These are phyloP conservation scores for Leucophenga montana DNA, from an alignment of 2,888 invertebrate genomes.

Conservation along the genomic window DNA sequence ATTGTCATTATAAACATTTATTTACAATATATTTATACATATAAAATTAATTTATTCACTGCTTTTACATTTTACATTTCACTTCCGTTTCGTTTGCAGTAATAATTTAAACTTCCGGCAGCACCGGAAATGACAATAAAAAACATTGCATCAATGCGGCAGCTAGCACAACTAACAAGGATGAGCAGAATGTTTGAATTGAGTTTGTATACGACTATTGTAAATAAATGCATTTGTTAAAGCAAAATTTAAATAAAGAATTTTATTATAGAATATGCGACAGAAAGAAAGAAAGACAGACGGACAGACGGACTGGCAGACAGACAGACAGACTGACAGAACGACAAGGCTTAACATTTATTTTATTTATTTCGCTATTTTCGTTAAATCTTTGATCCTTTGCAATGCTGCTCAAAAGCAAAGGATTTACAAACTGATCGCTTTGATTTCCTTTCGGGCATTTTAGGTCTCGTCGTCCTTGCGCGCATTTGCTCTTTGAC, in stretches of 20 bases:
- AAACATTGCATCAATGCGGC: slow-evolving; percentile 43
- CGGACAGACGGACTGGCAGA: too few species aligned
- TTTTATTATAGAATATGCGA: not conserved
- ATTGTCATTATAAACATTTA: slow-evolving; percentile 31
- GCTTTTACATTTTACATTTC: slow-evolving; percentile 44
- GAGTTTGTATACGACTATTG: not conserved
- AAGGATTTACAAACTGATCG: slow-evolving; percentile 37
- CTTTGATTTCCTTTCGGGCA: slow-evolving; percentile 44
- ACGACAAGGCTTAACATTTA: slow-evolving; percentile 3
- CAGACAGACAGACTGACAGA: too few species aligned
- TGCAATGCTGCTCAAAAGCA: too few species aligned
- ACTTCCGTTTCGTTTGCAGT: slow-evolving; percentile 55
- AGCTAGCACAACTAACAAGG: not conserved
- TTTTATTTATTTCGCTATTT: slow-evolving; percentile 10
- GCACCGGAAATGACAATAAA: slow-evolving; percentile 63
- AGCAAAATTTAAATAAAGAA: not conserved
- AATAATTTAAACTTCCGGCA: slow-evolving; percentile 64
- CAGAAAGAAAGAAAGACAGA: not conserved
- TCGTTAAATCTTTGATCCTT: slow-evolving; percentile 1
- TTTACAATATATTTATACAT: slow-evolving; percentile 62
- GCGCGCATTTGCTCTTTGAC: slow-evolving; percentile 19
- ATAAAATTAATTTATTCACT: slow-evolving; percentile 24
- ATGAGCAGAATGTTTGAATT: not conserved
- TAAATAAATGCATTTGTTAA: too few species aligned
- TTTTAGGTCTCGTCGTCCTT: not conserved